Base-by-base conservation (phyloP, 2,113 vertebrate genomes). In the Pachyramphus minor region DNA sequence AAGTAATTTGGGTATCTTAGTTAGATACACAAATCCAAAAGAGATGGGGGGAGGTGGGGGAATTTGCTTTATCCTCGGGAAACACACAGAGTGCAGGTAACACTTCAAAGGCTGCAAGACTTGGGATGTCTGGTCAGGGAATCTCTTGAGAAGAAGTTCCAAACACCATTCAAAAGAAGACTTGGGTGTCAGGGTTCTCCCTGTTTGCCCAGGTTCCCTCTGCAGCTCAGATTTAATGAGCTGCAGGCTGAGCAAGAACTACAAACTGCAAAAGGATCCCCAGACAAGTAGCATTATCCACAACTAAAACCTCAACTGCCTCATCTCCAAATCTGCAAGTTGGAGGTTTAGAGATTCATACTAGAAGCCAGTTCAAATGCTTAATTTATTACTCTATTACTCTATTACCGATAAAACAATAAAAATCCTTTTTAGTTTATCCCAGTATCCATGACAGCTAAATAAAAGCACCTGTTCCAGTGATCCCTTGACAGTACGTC, bases 391-490 rank as follows among this genome's bases (percentile, higher is more conserved):
- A 62, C 31, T 69, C 31, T 44, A 12, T 12, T 78, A 33, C 8
- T 27, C 31, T 44, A 12, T 12, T 78, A 33, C 8, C 24, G 39
- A 89, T 44, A 66, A 0, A 75, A 56, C 78, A 92, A 62, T 39
- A 52, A 72, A 82, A 30, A 42, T 68, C 35, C 14, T 55, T 50
- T 73, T 59, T 14, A 44, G 45, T 86, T 92, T 84, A 44, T 20
- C 39, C 66, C 52, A 28, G 44, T 76, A 37, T 68, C 17, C 74
- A 60, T 66, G 68, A 68, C 45, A 84, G 37, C 58, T 89, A 92
- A 92, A 82, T 62, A 56, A 73, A 94, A 93, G 52, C 52, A 94
- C 42, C 56, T 78, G 64, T 42, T 82, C 23, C 44, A 93, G 55
- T 6, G 56, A 95, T 47, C 73, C n/a, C 78, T 42, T 63, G 60